Base-by-base conservation (phyloP, 2,113 vertebrate species). In the Oostethus manadensis region DNA sequence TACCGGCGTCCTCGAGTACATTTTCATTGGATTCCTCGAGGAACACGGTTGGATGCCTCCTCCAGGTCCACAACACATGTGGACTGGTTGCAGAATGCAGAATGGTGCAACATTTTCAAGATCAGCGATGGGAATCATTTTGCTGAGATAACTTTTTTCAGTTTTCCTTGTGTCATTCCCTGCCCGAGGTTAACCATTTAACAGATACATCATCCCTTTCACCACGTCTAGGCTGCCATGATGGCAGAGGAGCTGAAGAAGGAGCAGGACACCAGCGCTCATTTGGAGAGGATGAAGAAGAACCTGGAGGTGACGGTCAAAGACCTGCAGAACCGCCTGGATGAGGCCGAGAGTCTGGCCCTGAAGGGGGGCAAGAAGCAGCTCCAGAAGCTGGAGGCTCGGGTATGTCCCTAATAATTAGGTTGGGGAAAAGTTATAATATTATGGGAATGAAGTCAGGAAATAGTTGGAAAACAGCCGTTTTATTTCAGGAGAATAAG, bases 261-360 rank as follows among this genome's bases (percentile, higher is more conserved):
- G 67, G 92, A 95, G 71, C 91, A 94, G 82, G 92, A 94, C 63
- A 93, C 92, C 51, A 94, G 88, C 58, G 80, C 90, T 86, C 93
- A 97, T 69, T 86, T 96, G 86, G 95, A 97, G 86, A 83, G 93
- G 51, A 98, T 96, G 95, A 98, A 94, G 90, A 98, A 96, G 91
- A 97, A 97, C 89, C 88, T 93, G 89, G 95, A 97, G 73, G 58
- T 87, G 60, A 89, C 89, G 11, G 89, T 90, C 60, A 91, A 90
- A 68, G 89, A 89, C 76, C 81, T 90, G 71, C 87, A 89, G 56
- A 93, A 95, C 60, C 92, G 93, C 14, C 88, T 97, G 13, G 94
- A 97, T 69, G 94, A 96, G 18, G 93, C 93, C 48, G 94, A 97
- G 70, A 93, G 90, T 74, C 56, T 85, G 78, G 90, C 88, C 14